Evolutionary conservation across 2,888 invertebrate genomes (phyloP), one percentile per base, ranked within the genome.

Genomic region (Lasioglossum lativentre): DNA sequence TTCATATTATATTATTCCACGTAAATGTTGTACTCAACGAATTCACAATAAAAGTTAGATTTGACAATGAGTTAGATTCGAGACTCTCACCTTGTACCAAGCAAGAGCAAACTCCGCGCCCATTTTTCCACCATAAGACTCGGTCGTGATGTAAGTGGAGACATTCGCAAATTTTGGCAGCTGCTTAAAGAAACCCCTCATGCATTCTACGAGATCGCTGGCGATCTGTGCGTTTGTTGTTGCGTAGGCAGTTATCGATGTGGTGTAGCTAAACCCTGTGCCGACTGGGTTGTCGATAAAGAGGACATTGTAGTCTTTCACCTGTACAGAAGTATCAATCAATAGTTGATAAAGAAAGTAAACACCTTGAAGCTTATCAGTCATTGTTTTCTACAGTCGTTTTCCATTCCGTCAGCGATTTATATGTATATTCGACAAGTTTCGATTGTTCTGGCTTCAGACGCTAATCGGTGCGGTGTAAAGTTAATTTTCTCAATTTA

Each of bases 41-140:
- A 23, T 8, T 52, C 8, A 52, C 10, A 8, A 52, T 23, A 47
- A 47, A 47, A n/a, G 34, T 34, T 34, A 34, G 34, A 34, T 34
- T 12, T 12, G n/a, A n/a, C n/a, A n/a, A n/a, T n/a, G 12, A 56
- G 4, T 56, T 56, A 4, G 56, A 56, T 56, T 56, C 12, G 2
- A 12, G n/a, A n/a, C n/a, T n/a, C 4, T 90, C 93, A 97, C 97
- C 95, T 96, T 95, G 81, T 95, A 93, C 94, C 97, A 96, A 14
- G 86, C 77, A 16, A 95, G 94, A 14, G 97, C 98, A 94, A 98
- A 98, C 92, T 98, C 98, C 0, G 97, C 97, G 0, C 98, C 97
- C 98, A 98, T 98, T 95, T 99, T 99, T 2, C 98, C 99, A 30
- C 99, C 99, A 94, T 99, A 99, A 0, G 98, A 98, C 95, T 99